Evolutionary conservation across 2,113 vertebrate species (phyloP).

Genomic region (Microtus richardsoni): DNA sequence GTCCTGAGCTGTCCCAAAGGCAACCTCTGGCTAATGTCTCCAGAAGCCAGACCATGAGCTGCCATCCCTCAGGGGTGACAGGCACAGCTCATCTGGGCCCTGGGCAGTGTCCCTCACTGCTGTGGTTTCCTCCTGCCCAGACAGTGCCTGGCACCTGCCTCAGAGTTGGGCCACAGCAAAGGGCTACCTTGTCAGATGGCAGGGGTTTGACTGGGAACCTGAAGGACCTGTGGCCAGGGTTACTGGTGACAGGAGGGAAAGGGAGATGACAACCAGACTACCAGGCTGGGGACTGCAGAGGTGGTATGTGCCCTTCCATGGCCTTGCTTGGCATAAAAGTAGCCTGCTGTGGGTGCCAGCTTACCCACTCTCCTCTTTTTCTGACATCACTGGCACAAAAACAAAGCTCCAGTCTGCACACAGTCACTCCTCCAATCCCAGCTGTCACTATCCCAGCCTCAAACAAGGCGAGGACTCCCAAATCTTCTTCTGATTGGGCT

Average conservation of each 20-base stretch:
- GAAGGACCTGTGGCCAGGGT: neutral
- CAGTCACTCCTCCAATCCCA: neutral
- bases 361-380: neutral
- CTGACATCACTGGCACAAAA: neutral
- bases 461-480: slow-evolving; percentile 6
- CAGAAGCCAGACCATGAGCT: slow-evolving; percentile 48
- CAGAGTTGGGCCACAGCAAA: slow-evolving; percentile 49
- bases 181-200: slow-evolving; percentile 41
- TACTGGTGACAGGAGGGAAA: neutral
- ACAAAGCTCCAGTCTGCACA: neutral
- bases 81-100: slow-evolving; percentile 71
- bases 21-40: slow-evolving; percentile 47
- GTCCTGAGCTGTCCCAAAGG: slow-evolving; percentile 66
- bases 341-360: neutral
- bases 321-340: neutral
- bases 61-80: slow-evolving; percentile 56
- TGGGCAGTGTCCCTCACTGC: slow-evolving; percentile 11
- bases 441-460: slow-evolving; percentile 12
- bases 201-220: slow-evolving; percentile 35
- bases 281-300: neutral
- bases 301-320: neutral
- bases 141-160: slow-evolving; percentile 68
- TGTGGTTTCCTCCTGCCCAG: slow-evolving; percentile 68
- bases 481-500: neutral
- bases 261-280: neutral